phyloP scores from a whole-genome alignment of 2,888 invertebrate species.

The Tetragonula carbonaria region DNA sequence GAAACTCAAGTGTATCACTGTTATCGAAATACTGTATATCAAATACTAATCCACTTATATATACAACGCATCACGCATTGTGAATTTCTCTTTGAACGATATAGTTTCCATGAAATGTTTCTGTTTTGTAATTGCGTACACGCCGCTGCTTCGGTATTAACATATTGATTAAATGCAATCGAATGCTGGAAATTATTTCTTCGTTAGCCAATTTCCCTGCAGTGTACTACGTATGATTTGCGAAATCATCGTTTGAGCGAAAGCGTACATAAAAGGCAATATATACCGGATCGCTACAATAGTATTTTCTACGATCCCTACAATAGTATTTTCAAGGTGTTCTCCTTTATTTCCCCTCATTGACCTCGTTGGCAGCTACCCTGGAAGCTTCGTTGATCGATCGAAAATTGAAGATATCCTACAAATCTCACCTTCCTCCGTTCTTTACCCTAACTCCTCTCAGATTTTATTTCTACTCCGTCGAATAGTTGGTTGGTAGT shows the following conservation, averaged over 20 bases:
- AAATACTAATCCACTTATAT: too few species aligned
- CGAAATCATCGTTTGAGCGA: not conserved
- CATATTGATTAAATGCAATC: not conserved
- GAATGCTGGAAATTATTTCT: not conserved
- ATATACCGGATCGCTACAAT: not conserved
- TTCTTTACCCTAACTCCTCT: not conserved
- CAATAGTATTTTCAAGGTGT: not conserved
- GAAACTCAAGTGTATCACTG: too few species aligned
- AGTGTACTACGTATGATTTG: not conserved
- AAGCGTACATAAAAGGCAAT: not conserved
- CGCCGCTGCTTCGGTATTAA: not conserved
- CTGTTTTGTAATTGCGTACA: not conserved
- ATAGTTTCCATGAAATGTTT: not conserved
- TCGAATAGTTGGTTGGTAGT: not conserved
- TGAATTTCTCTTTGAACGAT: too few species aligned
- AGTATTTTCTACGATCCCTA: not conserved
- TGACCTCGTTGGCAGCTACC: not conserved
- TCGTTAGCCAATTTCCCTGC: not conserved
- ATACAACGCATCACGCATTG: too few species aligned
- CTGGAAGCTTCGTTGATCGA: not conserved
- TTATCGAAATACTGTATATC: too few species aligned
- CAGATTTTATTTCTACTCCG: not conserved
- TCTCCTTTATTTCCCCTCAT: constrained; percentile 1
- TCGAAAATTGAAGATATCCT: not conserved
- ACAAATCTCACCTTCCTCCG: not conserved